Evolutionary conservation across 2,888 invertebrate species (phyloP), one percentile per base, ranked within the genome.

Genomic region (Oxyteleia sp.): DNA sequence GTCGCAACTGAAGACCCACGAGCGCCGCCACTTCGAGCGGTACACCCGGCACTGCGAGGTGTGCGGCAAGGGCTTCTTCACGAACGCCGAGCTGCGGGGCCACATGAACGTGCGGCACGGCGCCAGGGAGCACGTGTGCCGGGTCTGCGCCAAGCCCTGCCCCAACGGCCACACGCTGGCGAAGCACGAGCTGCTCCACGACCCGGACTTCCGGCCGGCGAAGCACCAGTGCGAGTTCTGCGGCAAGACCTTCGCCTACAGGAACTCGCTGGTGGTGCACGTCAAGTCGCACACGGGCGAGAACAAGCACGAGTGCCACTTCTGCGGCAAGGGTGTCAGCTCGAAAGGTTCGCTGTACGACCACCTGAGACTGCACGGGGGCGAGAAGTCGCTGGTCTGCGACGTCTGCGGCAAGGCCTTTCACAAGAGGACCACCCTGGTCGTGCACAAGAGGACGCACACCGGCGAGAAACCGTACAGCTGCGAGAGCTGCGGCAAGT

Each of bases 391-490:
- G n/a, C n/a, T n/a, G n/a, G n/a, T n/a, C n/a, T n/a, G n/a, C n/a
- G n/a, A n/a, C n/a, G n/a, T n/a, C n/a, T n/a, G n/a, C n/a, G n/a
- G n/a, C n/a, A n/a, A n/a, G n/a, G n/a, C n/a, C n/a, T n/a, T n/a
- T n/a, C n/a, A n/a, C n/a, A n/a, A n/a, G n/a, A n/a, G n/a, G n/a
- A n/a, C n/a, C n/a, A n/a, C n/a, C n/a, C n/a, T n/a, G n/a, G n/a
- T n/a, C n/a, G n/a, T n/a, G n/a, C n/a, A n/a, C n/a, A n/a, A n/a
- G n/a, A n/a, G n/a, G n/a, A n/a, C n/a, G n/a, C n/a, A n/a, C n/a
- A n/a, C n/a, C n/a, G n/a, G n/a, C n/a, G n/a, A 93, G 72, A 94
- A 93, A 57, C 94, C 94, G 0, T 94, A 94, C 80, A 90, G 85
- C 2, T 94, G 94, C 82, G 93, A 93, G 5, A 90, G 90, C 0